Percentiles rank a stretch among this genome's conserved stretches.
Conservation (phyloP, 2,113 vertebrate species). For the Tachuris rubrigastra region DNA sequence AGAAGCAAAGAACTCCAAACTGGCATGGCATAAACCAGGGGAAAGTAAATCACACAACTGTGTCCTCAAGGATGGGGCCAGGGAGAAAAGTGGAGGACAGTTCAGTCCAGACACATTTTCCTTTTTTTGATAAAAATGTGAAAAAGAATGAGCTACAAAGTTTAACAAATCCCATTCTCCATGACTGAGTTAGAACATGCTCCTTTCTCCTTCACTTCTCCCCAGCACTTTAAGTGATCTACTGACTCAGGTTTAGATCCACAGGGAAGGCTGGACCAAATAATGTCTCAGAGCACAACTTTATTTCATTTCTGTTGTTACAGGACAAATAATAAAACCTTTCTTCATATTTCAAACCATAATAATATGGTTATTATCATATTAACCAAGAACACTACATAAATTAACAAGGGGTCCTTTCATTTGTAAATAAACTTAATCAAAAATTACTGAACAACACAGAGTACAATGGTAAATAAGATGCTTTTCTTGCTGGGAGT, state of each 20-base stretch:
- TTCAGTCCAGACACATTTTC: background rate
- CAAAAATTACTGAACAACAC: background rate
- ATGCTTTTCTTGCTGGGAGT: background rate
- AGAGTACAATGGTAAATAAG: background rate
- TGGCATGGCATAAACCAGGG: background rate
- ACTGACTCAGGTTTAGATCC: background rate
- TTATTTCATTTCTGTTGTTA: background rate
- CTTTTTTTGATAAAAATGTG: background rate
- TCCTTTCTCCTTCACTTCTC: background rate
- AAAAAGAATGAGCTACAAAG: background rate
- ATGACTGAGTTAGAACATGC: background rate
- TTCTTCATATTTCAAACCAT: background rate
- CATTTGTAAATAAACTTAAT: background rate
- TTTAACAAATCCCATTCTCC: background rate
- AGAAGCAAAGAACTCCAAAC: background rate
- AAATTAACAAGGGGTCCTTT: background rate
- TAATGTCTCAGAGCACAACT: background rate
- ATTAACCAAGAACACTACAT: background rate
- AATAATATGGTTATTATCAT: too few species aligned
- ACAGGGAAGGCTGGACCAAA: background rate
- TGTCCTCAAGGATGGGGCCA: background rate
- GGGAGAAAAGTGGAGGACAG: background rate
- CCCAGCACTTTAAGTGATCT: background rate
- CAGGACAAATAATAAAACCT: background rate
- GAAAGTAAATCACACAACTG: fast-evolving